phyloP scores from a whole-genome alignment of 2,797 vertebrate species.

The Falco concolor region DNA sequence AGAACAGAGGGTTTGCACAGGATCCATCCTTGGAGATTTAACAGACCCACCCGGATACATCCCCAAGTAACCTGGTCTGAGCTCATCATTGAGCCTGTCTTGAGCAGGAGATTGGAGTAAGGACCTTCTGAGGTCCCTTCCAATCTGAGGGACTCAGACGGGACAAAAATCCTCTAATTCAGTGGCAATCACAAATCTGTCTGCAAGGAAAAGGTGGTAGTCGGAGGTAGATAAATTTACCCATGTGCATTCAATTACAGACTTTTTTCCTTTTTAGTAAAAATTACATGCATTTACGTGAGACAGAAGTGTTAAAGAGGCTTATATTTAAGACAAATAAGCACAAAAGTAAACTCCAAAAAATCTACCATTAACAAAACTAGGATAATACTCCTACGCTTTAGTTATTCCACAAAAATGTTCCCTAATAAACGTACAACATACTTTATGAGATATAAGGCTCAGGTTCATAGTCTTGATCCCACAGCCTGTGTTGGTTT shows the following conservation, averaged over 20 bases:
- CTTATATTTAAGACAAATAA: neutral
- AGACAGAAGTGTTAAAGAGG: neutral
- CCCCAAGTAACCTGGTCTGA: neutral
- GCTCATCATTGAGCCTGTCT: neutral
- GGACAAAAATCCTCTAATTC: neutral
- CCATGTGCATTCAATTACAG: neutral
- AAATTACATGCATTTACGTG: neutral
- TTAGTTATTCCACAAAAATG: neutral
- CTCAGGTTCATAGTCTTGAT: neutral
- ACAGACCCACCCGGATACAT: neutral
- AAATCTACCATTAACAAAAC: neutral
- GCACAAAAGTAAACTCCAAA: neutral
- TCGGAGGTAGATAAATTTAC: neutral
- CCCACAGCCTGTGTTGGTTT: neutral
- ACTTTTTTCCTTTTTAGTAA: neutral
- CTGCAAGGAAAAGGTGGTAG: neutral
- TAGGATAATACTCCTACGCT: neutral
- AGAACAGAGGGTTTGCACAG: neutral
- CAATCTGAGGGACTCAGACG: neutral
- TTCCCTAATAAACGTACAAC: neutral
- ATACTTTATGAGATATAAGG: neutral
- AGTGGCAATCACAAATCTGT: neutral
- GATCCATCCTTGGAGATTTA: neutral
- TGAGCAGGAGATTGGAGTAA: neutral
- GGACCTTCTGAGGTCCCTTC: neutral